phyloP scores from a whole-genome alignment of 2,888 invertebrate species.

The Rosalia funebris region DNA sequence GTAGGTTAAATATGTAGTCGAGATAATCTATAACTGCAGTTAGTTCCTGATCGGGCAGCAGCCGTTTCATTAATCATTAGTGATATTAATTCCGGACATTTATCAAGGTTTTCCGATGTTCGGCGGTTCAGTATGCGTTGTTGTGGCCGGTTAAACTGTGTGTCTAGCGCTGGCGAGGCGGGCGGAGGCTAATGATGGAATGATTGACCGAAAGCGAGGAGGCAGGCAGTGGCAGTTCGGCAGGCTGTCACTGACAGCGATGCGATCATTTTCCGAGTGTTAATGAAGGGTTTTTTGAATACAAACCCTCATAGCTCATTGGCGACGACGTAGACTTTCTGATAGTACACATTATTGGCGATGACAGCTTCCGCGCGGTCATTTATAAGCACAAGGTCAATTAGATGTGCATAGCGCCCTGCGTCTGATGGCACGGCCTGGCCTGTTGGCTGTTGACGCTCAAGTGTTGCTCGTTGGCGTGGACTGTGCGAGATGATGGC shows the following conservation, averaged over 20 bases:
- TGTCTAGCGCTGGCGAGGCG: slow-evolving; percentile 43
- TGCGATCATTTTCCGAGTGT: slow-evolving; percentile 64
- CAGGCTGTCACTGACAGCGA: slow-evolving; percentile 61
- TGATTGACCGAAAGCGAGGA: slow-evolving; percentile 60
- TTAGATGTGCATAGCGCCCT: slow-evolving; percentile 61
- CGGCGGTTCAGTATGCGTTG: slow-evolving; percentile 32
- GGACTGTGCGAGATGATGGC: slow-evolving; percentile 35
- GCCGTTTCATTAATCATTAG: slow-evolving; percentile 59
- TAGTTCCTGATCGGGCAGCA: slow-evolving; percentile 55
- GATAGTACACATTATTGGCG: slow-evolving; percentile 63
- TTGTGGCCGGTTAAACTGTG: slow-evolving; percentile 48
- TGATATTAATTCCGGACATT: slow-evolving; percentile 60
- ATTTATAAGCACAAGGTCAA: slow-evolving; percentile 64
- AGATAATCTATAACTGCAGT: slow-evolving; percentile 48
- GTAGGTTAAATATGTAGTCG: slow-evolving; percentile 9
- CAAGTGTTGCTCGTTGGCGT: slow-evolving; percentile 36
- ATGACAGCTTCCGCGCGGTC: slow-evolving; percentile 63
- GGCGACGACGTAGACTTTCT: slow-evolving; percentile 58
- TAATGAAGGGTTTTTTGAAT: slow-evolving; percentile 65
- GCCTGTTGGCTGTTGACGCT: slow-evolving; percentile 34
- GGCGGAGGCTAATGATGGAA: slow-evolving; percentile 54
- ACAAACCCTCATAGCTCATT: slow-evolving; percentile 61
- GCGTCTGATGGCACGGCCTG: slow-evolving; percentile 47
- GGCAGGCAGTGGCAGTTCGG: slow-evolving; percentile 36
- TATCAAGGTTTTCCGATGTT: slow-evolving; percentile 58